phyloP scores from a whole-genome alignment of 2,797 vertebrate species.

The Oreonectes daqikongensis region DNA sequence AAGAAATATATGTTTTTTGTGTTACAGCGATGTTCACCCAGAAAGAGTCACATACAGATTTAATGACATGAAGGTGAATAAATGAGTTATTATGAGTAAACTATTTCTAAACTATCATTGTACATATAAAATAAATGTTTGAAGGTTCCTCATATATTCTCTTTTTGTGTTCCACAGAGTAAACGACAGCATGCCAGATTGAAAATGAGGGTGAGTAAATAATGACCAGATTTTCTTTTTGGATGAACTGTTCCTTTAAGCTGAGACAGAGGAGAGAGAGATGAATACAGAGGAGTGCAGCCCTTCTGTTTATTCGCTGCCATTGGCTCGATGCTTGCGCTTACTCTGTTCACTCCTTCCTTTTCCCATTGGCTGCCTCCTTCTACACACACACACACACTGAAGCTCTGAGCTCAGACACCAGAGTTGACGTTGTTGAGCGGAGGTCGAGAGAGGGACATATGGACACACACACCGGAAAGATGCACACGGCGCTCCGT shows the following conservation, averaged over 20 bases:
- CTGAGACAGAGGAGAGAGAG: conserved; percentile 61
- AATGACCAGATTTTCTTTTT: conserved; percentile 1
- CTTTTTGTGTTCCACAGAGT: neutral
- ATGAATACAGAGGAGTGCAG: conserved; percentile 70
- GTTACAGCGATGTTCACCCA: too few species aligned
- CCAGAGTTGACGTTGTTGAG: conserved; percentile 42
- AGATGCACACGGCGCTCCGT: conserved; percentile 61
- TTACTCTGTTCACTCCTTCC: conserved; percentile 31
- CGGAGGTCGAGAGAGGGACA: conserved; percentile 63
- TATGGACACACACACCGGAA: conserved; percentile 70
- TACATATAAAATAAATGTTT: neutral
- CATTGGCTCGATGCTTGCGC: conserved; percentile 24
- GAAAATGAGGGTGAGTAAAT: conserved; percentile 15
- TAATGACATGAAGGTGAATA: too few species aligned
- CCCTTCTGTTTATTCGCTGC: conserved; percentile 66
- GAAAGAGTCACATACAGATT: neutral
- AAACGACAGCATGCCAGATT: neutral
- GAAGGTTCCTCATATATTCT: neutral
- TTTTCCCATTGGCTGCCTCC: conserved; percentile 25
- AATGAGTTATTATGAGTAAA: too few species aligned
- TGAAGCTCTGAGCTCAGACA: conserved; percentile 42
- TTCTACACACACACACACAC: conserved; percentile 10
- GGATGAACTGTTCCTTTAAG: conserved; percentile 30
- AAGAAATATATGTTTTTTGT: conserved; percentile 52
- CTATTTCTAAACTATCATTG: neutral